Evolutionary conservation across 1,140 invertebrate species (phyloP), one percentile per base, ranked within the genome.

Genomic region (Listronotus bonariensis): DNA sequence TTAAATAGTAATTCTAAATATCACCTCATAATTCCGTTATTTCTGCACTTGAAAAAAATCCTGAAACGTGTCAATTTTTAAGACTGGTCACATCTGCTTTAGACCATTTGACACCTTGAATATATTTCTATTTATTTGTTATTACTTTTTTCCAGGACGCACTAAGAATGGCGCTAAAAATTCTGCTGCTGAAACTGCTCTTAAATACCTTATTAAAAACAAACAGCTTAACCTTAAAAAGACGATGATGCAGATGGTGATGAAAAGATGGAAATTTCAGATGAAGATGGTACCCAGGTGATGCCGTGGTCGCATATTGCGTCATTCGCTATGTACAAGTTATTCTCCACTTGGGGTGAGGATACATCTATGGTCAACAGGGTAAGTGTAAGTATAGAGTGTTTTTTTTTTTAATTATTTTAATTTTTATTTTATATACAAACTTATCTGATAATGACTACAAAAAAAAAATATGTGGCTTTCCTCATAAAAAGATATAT

Each of bases 291-390:
- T n/a, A 48, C 63, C 36, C 38, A 61, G 14, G 56, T 63, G 26
- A 55, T 77, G 15, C 73, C 75, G 1, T 77, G 75, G 75, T 68
- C 72, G n/a, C 75, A 77, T 48, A 68, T 77, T 26, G 75, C 74
- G 11, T 76, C 73, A 7, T 76, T 76, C 42, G 75, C 75, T 12
- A 51, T 77, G 17, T 72, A 69, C 49, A 77, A 77, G 59, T 65
- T 77, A 4, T 68, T 77, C 9, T 65, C 52, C 10, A 53, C 65
- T n/a, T 77, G 75, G 75, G 74, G 69, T 31, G 75, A 76, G 53
- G 72, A 72, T 53, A 61, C 64, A 0, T 68, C 64, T 14, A 14
- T 68, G 31, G 40, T 43, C 18, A 57, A 34, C 36, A 49, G 34
- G 54, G 49, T 64, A 15, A 14, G 31, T 20, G 59, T 62, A 53